Evolutionary conservation across 2,797 vertebrate species (phyloP).

Genomic region (Squalus acanthias): DNA sequence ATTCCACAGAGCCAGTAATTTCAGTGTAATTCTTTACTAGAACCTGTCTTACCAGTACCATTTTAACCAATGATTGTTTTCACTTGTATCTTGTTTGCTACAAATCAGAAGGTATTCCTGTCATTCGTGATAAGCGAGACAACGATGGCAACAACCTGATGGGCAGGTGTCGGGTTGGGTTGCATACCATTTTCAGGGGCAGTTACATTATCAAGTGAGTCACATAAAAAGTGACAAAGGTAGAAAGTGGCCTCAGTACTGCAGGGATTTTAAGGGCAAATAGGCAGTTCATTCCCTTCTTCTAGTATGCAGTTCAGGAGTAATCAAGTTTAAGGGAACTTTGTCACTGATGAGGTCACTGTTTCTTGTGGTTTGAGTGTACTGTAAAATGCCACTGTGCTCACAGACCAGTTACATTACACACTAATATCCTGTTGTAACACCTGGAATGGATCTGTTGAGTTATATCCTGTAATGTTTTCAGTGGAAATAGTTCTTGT

Average conservation of each 20-base stretch:
- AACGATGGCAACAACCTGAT: background rate
- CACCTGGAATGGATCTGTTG: background rate
- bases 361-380: background rate
- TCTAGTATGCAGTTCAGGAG: background rate
- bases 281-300: background rate
- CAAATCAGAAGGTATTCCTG: background rate
- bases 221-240: background rate
- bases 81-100: background rate
- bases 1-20: background rate
- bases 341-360: background rate
- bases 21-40: background rate
- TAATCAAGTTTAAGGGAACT: background rate
- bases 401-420: background rate
- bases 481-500: background rate
- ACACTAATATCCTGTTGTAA: background rate
- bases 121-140: background rate
- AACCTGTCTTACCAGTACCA: background rate
- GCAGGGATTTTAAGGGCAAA: background rate
- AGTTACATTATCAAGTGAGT: background rate
- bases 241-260: background rate
- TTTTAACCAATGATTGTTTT: background rate
- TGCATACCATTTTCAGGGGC: background rate
- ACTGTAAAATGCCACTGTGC: background rate
- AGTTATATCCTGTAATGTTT: background rate
- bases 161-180: background rate